Percentiles rank a stretch among this genome's conserved stretches.
phyloP scores from a whole-genome alignment of 2,797 vertebrate genomes.

The Malurus splendens region DNA sequence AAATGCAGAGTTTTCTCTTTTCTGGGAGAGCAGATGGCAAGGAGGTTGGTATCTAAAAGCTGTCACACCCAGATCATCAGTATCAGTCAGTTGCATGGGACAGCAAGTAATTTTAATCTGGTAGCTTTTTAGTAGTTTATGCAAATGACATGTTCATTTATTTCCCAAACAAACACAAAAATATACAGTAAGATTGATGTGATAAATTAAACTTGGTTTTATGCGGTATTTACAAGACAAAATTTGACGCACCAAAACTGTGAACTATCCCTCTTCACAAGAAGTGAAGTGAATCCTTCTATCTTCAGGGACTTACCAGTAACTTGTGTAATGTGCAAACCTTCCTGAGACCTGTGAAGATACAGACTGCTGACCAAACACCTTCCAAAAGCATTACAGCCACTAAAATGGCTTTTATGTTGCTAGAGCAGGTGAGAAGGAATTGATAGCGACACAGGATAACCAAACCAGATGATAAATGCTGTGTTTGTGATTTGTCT shows the following conservation, averaged over 20 bases:
- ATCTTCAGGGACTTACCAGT: neutral
- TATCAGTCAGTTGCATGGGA: neutral
- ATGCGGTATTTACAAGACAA: neutral
- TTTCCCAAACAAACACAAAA: neutral
- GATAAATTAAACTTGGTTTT: neutral
- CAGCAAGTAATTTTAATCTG: neutral
- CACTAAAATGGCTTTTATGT: neutral
- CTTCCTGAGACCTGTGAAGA: neutral
- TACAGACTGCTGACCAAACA: neutral
- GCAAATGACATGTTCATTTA: neutral
- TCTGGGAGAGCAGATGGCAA: neutral
- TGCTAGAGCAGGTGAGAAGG: neutral
- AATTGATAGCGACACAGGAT: neutral
- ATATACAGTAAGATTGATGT: neutral
- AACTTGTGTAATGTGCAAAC: neutral
- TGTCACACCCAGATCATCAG: neutral
- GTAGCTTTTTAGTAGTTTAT: neutral
- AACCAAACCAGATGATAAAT: neutral
- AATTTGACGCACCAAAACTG: neutral
- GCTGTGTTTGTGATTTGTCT: neutral
- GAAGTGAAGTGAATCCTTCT: neutral
- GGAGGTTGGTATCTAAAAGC: slow-evolving; percentile 1
- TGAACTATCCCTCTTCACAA: neutral
- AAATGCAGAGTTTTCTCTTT: neutral
- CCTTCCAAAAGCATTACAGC: neutral